A percentile compares a stretch with the other conserved stretches of the same genome.
Evolutionary conservation across 37 sponge, comb jelly and placozoan genomes (phyloP).

Genomic region (Diacarnus erythraeanus): DNA sequence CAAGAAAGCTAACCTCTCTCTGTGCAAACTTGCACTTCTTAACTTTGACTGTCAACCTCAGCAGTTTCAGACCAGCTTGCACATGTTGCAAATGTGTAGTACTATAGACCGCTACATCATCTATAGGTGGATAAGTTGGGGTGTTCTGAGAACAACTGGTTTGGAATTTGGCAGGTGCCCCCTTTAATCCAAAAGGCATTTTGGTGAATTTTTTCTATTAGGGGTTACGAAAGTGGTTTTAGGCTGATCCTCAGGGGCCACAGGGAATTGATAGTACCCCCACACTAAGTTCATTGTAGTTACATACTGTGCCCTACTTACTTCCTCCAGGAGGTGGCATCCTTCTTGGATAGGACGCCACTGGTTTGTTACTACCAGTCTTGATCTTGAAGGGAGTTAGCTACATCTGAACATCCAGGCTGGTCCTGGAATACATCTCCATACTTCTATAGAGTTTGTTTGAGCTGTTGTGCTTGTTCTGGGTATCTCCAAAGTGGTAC

Average conservation of each 20-base stretch:
- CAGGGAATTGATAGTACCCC: neutral
- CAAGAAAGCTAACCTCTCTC: neutral
- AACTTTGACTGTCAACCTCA: neutral
- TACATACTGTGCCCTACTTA: neutral
- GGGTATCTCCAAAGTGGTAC: neutral
- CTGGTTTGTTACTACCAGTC: neutral
- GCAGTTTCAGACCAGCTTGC: neutral
- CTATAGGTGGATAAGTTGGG: neutral
- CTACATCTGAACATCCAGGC: neutral
- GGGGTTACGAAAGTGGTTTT: neutral
- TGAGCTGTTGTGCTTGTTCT: too few relatives aligned
- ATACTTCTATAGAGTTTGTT: neutral
- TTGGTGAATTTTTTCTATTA: too few relatives aligned
- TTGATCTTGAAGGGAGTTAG: neutral
- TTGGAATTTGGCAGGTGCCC: neutral
- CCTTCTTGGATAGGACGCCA: neutral
- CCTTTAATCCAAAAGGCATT: neutral
- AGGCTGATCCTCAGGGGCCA: neutral
- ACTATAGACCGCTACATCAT: neutral
- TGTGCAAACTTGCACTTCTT: neutral
- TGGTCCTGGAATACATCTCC: neutral
- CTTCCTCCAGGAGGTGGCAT: neutral
- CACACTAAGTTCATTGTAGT: too few relatives aligned
- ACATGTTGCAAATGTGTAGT: too few relatives aligned
- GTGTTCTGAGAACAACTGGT: neutral